Evolutionary conservation across 2,888 invertebrate genomes (phyloP).

Genomic region (Lithophane semibrunnea): DNA sequence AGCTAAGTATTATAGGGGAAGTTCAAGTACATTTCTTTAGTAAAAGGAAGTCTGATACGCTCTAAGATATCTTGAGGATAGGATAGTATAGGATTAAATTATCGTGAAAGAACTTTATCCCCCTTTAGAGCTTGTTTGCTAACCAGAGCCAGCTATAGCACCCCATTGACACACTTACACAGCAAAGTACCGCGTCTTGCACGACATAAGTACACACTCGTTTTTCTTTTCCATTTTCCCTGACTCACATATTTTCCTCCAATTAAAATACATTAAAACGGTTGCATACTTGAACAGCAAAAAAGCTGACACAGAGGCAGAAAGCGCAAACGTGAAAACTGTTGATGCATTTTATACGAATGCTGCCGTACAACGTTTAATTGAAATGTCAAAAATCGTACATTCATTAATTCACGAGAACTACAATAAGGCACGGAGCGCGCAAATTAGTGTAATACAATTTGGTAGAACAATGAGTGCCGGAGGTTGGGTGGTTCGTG

Average conservation of each 20-base stretch:
- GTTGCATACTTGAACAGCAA: conserved; percentile 31
- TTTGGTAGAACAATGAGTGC: conserved; percentile 56
- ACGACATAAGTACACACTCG: conserved; percentile 45
- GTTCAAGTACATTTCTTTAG: background rate
- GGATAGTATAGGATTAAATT: conserved; percentile 29
- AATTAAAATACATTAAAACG: conserved; percentile 36
- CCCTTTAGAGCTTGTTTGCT: conserved; percentile 43
- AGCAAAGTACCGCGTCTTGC: conserved; percentile 38
- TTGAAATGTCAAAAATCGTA: conserved; percentile 64
- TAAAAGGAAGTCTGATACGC: conserved; percentile 18
- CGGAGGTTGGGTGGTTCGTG: conserved; percentile 53
- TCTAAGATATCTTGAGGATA: conserved; percentile 13
- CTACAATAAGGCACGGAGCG: conserved; percentile 45
- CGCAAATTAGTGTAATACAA: conserved; percentile 61
- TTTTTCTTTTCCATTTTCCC: conserved; percentile 41
- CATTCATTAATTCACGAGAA: conserved; percentile 61
- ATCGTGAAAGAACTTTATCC: conserved; percentile 40
- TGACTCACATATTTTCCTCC: conserved; percentile 25
- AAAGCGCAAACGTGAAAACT: conserved; percentile 37
- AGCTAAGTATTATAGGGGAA: background rate
- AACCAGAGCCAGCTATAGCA: conserved; percentile 24
- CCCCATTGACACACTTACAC: conserved; percentile 57
- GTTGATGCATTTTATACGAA: conserved; percentile 54
- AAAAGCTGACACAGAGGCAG: conserved; percentile 45
- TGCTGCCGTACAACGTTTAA: conserved; percentile 51